Base-by-base conservation (phyloP, 2,888 invertebrate species). In the Perdita meconis region DNA sequence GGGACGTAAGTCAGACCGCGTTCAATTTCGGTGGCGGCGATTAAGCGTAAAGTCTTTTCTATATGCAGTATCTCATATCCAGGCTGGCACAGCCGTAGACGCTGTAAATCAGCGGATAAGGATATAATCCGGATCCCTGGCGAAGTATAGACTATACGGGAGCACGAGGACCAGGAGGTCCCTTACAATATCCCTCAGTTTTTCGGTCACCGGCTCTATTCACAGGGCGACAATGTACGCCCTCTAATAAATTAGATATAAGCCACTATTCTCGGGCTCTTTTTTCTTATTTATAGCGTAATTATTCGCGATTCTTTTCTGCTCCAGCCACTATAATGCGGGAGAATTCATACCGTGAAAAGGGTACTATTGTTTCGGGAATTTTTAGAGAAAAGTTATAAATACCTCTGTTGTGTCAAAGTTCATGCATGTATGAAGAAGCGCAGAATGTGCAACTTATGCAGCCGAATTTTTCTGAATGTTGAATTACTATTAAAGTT, bases 91-190 rank as follows among this genome's bases (percentile, higher is more conserved):
- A 55, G 71, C 64, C 66, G 67, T 65, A 59, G 70, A 67, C 64
- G 74, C 55, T 72, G 67, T 84, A 82, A 82, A 80, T 83, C 85
- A 84, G 61, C 60, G 82, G 85, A 84, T 84, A 82, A 84, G 70
- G 70, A 68, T 61, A 70, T 83, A 83, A 84, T 82, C 83, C 77
- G 68, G 79, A 77, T 70, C 47, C 47, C 61, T 64, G 67, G 72
- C 53, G 30, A 57, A 59, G 68, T 60, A 71, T 59, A 77, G 74
- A 66, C 70, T 56, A 57, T 51, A 64, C 60, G 61, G 24, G 66
- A 70, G 47, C 72, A 63, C 66, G 73, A 74, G 71, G 65, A 53
- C 61, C 73, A 72, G 40, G 38, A 36, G 36, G 30, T 63, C 51
- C 59, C 69, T 40, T 77, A 75, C 44, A 64, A 61, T 72, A 40